Evolutionary conservation across 2,113 vertebrate species (phyloP), one percentile per base, ranked within the genome.

Genomic region (Opisthocomus hoazin): DNA sequence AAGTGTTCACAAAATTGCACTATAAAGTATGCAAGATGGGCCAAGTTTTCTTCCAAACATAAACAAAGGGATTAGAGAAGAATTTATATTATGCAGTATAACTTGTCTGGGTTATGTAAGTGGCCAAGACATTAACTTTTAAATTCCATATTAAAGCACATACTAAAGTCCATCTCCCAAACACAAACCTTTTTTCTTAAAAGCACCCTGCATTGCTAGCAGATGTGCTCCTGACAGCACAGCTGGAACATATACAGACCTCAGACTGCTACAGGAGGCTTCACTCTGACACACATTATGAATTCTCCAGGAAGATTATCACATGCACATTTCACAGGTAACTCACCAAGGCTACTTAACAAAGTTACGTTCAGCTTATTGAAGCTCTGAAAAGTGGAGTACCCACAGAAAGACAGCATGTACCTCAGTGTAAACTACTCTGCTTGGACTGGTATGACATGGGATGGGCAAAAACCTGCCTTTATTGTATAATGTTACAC

Each of bases 351-450:
- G 64, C 60, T 17, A 8, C 68, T 66, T 66, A 70, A 34, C 36
- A 51, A 24, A 70, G 22, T 46, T 5, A 43, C 0, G 0, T 14
- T 51, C 21, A 60, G 30, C 34, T 79, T 58, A 45, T 7, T 12
- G 26, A 53, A 45, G 36, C 53, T 53, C 41, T 53, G 39, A 17
- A 50, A 34, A 61, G 41, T n/a, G 41, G 34, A 89, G 56, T 10
- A 85, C 4, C 21, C 61, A 37, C 84, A 73, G 57, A 43, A 50
- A 34, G 9, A 19, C 24, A 87, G 70, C 1, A 12, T 2, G 19
- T 11, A 37, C 53, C 54, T 37, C 66, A 54, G 24, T 7, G 11
- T 32, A n/a, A 32, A 17, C 48, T 69, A 1, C 82, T 48, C 36
- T 73, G 2, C 10, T 29, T 37, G 78, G 39, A 34, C 30, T 61